A percentile compares a stretch with the other conserved stretches of the same genome.
Conservation (phyloP, 2,888 invertebrate species). For the Perizoma flavofasciatum region DNA sequence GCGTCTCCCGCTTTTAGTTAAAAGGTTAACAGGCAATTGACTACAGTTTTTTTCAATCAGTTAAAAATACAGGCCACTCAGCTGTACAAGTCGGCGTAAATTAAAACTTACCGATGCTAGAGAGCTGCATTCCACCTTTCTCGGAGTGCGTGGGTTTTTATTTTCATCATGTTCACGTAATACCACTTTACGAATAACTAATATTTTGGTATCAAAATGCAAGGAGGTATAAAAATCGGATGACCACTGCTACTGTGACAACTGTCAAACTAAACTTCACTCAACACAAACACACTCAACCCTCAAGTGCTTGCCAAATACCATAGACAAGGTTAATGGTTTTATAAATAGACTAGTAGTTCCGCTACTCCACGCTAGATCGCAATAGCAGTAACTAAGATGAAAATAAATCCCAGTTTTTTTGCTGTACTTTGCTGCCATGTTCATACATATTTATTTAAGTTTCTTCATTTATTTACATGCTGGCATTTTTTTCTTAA, state of each 20-base stretch:
- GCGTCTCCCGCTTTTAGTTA: slow-evolving; percentile 83
- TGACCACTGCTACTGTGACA: slow-evolving; percentile 80
- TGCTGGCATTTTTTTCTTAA: too few species aligned
- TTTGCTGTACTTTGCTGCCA: too few species aligned
- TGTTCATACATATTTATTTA: too few species aligned
- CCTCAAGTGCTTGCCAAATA: slow-evolving; percentile 68
- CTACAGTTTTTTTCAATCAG: slow-evolving; percentile 83
- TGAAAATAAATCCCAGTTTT: too few species aligned
- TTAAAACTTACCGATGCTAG: slow-evolving; percentile 76
- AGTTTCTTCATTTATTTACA: too few species aligned
- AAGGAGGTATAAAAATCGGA: slow-evolving; percentile 80
- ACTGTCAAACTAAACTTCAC: slow-evolving; percentile 83
- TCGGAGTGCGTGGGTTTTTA: slow-evolving; percentile 79
- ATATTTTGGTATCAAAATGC: slow-evolving; percentile 84
- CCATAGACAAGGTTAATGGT: slow-evolving; percentile 74
- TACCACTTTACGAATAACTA: slow-evolving; percentile 81
- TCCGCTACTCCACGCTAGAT: slow-evolving; percentile 63
- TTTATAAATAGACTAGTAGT: slow-evolving; percentile 67
- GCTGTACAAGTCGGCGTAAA: slow-evolving; percentile 53
- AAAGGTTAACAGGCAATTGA: slow-evolving; percentile 85
- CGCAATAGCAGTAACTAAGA: slow-evolving; percentile 38
- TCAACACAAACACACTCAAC: slow-evolving; percentile 19
- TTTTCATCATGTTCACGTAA: slow-evolving; percentile 84
- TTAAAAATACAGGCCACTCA: slow-evolving; percentile 79
- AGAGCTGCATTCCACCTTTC: slow-evolving; percentile 80